phyloP scores from a whole-genome alignment of 2,888 invertebrate genomes.

The Kuschelorhynchus macadamiae region DNA sequence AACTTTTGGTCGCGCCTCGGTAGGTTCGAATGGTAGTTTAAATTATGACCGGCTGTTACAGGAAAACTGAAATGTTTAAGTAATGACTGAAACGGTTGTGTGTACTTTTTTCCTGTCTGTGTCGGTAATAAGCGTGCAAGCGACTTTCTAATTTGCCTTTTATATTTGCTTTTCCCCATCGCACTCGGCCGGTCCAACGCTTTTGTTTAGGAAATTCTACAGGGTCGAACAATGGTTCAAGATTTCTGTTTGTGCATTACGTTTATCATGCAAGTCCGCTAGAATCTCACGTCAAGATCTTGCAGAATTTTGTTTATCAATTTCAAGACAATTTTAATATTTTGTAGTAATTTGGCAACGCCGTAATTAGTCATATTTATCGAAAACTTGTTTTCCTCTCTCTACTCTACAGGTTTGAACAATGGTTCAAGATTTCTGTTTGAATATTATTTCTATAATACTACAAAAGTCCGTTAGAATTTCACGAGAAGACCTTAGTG shows the following conservation, averaged over 20 bases:
- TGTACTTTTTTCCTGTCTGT: constrained; percentile 47
- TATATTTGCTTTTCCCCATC: constrained; percentile 42
- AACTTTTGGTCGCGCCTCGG: too few species aligned
- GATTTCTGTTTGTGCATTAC: constrained; percentile 20
- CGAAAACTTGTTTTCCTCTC: too few species aligned
- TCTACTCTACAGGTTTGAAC: constrained; percentile 20
- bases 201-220: constrained; percentile 35
- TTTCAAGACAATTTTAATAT: too few species aligned
- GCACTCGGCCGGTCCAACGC: constrained; percentile 31
- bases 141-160: constrained; percentile 49
- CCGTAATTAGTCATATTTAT: too few species aligned
- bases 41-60: constrained; percentile 25
- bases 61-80: constrained; percentile 44
- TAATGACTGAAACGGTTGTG: constrained; percentile 46
- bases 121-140: constrained; percentile 43
- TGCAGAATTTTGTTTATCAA: too few species aligned
- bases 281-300: too few species aligned
- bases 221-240: constrained; percentile 22
- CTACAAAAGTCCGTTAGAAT: too few species aligned
- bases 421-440: constrained; percentile 20
- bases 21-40: constrained; percentile 3
- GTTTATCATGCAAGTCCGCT: too few species aligned
- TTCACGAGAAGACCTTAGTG: too few species aligned
- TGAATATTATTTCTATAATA: too few species aligned
- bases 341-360: too few species aligned